Evolutionary conservation across 2,113 vertebrate species (phyloP).

Genomic region (Petrocephalus microphthalmus): DNA sequence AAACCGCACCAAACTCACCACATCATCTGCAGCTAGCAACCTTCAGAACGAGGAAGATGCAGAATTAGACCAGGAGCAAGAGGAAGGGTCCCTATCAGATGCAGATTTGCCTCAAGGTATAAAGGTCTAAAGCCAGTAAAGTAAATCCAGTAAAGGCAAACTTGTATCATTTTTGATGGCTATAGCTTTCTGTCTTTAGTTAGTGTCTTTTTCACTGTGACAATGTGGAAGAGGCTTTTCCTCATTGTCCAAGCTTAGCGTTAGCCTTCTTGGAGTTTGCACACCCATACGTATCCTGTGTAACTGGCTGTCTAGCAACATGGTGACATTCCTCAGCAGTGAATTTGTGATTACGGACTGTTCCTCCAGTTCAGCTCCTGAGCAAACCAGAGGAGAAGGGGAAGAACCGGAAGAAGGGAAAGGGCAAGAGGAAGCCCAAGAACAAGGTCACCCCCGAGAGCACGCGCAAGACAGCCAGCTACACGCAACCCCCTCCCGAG

Average conservation of each 20-base stretch:
- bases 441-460: slow-evolving; percentile 20
- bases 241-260: background rate
- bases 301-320: background rate
- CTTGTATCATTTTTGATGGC: background rate
- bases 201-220: background rate
- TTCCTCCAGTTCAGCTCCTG: slow-evolving; percentile 23
- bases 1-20: background rate
- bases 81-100: slow-evolving; percentile 36
- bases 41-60: slow-evolving; percentile 46
- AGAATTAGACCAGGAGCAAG: slow-evolving; percentile 40
- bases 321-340: background rate
- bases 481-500: slow-evolving; percentile 22
- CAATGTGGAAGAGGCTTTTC: background rate
- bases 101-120: slow-evolving; percentile 34
- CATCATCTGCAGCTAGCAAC: slow-evolving; percentile 46
- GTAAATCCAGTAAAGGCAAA: background rate
- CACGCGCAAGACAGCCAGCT: slow-evolving; percentile 12
- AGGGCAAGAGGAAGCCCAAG: slow-evolving; percentile 43
- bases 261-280: background rate
- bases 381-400: slow-evolving; percentile 34
- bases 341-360: background rate
- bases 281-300: background rate
- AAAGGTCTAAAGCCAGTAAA: background rate
- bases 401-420: slow-evolving; percentile 35
- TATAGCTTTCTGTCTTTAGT: background rate